Evolutionary conservation across 2,113 vertebrate genomes (phyloP).

Genomic region (Laterallus jamaicensis): DNA sequence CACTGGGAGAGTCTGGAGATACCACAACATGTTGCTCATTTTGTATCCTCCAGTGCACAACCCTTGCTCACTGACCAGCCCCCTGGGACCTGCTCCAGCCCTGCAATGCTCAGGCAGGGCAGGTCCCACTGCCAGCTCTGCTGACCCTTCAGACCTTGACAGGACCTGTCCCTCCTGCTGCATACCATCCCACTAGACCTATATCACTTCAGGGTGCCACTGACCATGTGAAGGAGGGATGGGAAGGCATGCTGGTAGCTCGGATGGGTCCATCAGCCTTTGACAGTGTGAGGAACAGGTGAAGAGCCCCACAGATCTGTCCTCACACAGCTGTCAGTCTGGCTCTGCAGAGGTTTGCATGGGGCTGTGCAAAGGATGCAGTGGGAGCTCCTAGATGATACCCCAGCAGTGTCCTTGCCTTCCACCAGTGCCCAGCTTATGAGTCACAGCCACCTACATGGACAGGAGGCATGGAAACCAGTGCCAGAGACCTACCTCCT

Average conservation of each 20-base stretch:
- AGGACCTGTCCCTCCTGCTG: not conserved
- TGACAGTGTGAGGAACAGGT: not conserved
- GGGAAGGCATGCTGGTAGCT: not conserved
- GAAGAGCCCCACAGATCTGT: not conserved
- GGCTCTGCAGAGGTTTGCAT: not conserved
- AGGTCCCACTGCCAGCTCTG: not conserved
- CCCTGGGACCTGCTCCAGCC: not conserved
- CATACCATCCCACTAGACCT: not conserved
- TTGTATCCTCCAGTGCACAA: not conserved
- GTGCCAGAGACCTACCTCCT: not conserved
- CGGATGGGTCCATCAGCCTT: not conserved
- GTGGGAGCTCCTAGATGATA: not conserved
- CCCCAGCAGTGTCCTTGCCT: not conserved
- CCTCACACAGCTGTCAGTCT: not conserved
- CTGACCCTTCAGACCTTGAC: not conserved
- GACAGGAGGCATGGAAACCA: not conserved
- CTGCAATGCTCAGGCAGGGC: not conserved
- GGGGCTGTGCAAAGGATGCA: not conserved
- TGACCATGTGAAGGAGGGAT: not conserved
- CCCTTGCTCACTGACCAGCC: not conserved
- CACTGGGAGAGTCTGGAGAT: not conserved
- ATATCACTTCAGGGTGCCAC: not conserved
- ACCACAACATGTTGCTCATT: not conserved
- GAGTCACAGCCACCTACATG: not conserved
- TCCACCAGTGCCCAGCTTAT: not conserved